These are phyloP conservation scores for Nyleta sp. DNA, from an alignment of 2,888 invertebrate genomes.

Conservation along the genomic window DNA sequence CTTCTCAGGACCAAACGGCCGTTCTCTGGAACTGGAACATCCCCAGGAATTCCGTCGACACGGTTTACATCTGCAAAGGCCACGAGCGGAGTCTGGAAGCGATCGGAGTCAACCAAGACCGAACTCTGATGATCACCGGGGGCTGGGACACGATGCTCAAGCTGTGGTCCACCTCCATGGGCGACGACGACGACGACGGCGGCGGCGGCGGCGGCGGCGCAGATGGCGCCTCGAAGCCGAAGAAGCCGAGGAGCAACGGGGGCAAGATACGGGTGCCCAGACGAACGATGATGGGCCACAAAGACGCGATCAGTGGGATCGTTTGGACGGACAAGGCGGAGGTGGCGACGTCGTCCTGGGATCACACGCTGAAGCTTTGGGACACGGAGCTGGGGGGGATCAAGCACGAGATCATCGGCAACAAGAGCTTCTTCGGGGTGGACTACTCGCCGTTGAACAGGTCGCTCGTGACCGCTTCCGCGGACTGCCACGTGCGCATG, in stretches of 20 bases:
- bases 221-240: too few species aligned
- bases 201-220: too few species aligned
- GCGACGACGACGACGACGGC: too few species aligned
- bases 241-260: too few species aligned
- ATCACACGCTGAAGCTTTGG: conserved; percentile 97
- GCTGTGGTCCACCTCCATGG: conserved; percentile 90
- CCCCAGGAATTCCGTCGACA: conserved; percentile 88
- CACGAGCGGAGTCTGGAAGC: conserved; percentile 97
- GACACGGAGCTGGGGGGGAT: conserved; percentile 93
- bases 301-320: conserved; percentile 93
- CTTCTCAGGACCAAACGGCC: conserved; percentile 96
- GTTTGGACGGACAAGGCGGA: conserved; percentile 92
- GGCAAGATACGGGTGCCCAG: conserved; percentile 87
- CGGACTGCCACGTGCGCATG: conserved; percentile 94
- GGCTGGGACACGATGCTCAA: conserved; percentile 97
- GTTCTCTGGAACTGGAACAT: conserved; percentile 95
- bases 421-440: conserved; percentile 95
- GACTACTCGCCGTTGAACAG: conserved; percentile 91
- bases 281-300: conserved; percentile 95
- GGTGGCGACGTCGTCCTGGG: conserved; percentile 95
- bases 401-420: conserved; percentile 91
- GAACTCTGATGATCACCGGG: conserved; percentile 89
- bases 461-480: conserved; percentile 92
- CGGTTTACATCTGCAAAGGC: conserved; percentile 92
- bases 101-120: conserved; percentile 89